Evolutionary conservation across 1,140 invertebrate genomes (phyloP).

Genomic region (Bilobella aurantiaca): DNA sequence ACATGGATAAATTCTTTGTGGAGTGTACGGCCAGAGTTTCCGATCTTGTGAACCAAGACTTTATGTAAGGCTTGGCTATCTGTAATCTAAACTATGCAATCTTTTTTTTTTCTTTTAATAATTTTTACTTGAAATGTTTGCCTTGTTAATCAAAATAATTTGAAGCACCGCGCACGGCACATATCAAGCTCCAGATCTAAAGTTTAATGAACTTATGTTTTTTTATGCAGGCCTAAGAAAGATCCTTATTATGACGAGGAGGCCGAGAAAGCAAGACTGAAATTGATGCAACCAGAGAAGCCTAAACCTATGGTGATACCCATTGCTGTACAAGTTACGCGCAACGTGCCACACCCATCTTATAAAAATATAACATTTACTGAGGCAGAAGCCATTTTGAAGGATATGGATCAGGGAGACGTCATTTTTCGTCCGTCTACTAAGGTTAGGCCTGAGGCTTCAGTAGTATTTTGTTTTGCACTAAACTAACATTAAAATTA

Average conservation of each 20-base stretch:
- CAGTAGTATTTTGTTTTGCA: no score
- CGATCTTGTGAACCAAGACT: slow-evolving; percentile 89
- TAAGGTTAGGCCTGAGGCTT: no score
- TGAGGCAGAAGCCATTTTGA: slow-evolving; percentile 82
- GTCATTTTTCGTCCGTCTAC: slow-evolving; percentile 90
- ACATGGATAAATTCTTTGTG: slow-evolving; percentile 48
- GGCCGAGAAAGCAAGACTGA: slow-evolving; percentile 64
- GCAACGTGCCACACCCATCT: slow-evolving; percentile 86
- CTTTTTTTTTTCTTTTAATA: no score
- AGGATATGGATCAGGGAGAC: slow-evolving; percentile 86
- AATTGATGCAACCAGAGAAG: slow-evolving; percentile 38
- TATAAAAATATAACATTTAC: slow-evolving; percentile 93
- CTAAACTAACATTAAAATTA: slow-evolving; percentile 41
- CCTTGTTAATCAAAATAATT: slow-evolving; percentile 44
- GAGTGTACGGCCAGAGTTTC: slow-evolving; percentile 78
- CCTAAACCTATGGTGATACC: slow-evolving; percentile 59
- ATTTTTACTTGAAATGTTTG: no score
- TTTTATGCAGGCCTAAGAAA: slow-evolving; percentile 76
- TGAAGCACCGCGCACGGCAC: background rate
- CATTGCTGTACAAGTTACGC: no score
- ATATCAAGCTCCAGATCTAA: no score
- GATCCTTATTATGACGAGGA: slow-evolving; percentile 89
- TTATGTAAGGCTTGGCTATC: slow-evolving; percentile 87
- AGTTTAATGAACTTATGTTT: slow-evolving; percentile 54
- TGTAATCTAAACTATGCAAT: no score